phyloP scores from a whole-genome alignment of 2,888 invertebrate species.

The Poecilus cupreus region DNA sequence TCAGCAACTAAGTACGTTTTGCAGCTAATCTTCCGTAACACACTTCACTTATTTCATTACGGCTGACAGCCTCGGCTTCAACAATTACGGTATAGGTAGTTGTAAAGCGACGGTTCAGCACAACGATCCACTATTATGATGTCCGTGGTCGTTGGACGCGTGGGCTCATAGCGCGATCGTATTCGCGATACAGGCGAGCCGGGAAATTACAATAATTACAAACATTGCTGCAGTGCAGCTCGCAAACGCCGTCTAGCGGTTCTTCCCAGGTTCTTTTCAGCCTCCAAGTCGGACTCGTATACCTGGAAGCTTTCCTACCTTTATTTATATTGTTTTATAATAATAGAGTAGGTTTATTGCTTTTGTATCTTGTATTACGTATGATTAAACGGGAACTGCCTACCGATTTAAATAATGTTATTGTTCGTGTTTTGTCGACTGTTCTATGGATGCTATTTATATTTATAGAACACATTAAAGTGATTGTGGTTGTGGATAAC shows the following conservation, averaged over 20 bases:
- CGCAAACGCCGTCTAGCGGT: slow-evolving; percentile 1
- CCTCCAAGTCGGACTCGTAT: not conserved
- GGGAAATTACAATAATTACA: slow-evolving; percentile 55
- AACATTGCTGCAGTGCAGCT: slow-evolving; percentile 19
- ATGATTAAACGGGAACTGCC: slow-evolving; percentile 51
- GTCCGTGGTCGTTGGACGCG: not conserved
- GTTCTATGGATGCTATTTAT: slow-evolving; percentile 14
- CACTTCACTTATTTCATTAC: slow-evolving; percentile 8
- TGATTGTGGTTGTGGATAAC: slow-evolving; percentile 33
- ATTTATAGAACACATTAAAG: slow-evolving; percentile 5
- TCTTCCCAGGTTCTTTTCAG: not conserved
- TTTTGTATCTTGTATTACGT: slow-evolving; percentile 57
- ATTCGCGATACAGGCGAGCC: slow-evolving; percentile 1
- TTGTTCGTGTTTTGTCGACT: slow-evolving; percentile 26
- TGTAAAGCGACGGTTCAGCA: not conserved
- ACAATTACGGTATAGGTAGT: slow-evolving; percentile 18
- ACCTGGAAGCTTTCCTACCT: slow-evolving; percentile 51
- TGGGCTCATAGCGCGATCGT: slow-evolving; percentile 46
- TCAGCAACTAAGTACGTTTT: not conserved
- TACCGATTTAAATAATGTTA: slow-evolving; percentile 53
- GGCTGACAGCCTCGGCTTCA: slow-evolving; percentile 5
- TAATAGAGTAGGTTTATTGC: slow-evolving; percentile 52
- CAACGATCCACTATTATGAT: slow-evolving; percentile 19
- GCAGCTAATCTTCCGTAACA: slow-evolving; percentile 24
- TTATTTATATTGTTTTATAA: slow-evolving; percentile 58